Conservation (phyloP, 2,888 invertebrate species). For the Hybos culiciformis region DNA sequence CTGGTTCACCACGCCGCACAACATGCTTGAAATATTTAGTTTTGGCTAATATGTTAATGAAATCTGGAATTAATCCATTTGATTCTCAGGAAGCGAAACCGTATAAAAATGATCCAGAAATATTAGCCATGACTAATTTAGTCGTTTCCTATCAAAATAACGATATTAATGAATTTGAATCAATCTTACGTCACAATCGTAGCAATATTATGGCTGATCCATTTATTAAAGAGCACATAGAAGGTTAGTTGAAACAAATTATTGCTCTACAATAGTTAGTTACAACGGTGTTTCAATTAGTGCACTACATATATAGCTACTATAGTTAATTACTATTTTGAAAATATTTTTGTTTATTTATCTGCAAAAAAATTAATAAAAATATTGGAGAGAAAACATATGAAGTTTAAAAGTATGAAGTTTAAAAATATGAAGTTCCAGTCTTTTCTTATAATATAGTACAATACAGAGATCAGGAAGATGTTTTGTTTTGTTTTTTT, state of each 20-base stretch:
- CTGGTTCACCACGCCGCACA: conserved; percentile 89
- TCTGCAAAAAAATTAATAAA: too few relatives aligned
- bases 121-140: conserved; percentile 96
- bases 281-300: too few relatives aligned
- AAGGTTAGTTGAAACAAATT: conserved; percentile 40
- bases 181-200: conserved; percentile 84
- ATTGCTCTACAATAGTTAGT: background rate
- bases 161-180: conserved; percentile 96
- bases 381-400: too few relatives aligned
- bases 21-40: conserved; percentile 97
- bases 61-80: conserved; percentile 98
- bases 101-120: conserved; percentile 98
- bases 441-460: too few relatives aligned
- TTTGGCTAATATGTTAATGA: conserved; percentile 98
- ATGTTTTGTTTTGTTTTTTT: too few relatives aligned
- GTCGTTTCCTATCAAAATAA: conserved; percentile 96
- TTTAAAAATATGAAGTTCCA: too few relatives aligned
- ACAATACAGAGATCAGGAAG: too few relatives aligned
- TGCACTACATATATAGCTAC: too few relatives aligned
- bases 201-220: conserved; percentile 98
- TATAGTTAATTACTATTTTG: too few relatives aligned
- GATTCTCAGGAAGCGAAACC: conserved; percentile 99
- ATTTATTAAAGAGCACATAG: conserved; percentile 97
- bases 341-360: too few relatives aligned
- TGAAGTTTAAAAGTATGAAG: too few relatives aligned